phyloP scores from a whole-genome alignment of 2,888 invertebrate genomes.

The Chalcosyrphus nemorum region DNA sequence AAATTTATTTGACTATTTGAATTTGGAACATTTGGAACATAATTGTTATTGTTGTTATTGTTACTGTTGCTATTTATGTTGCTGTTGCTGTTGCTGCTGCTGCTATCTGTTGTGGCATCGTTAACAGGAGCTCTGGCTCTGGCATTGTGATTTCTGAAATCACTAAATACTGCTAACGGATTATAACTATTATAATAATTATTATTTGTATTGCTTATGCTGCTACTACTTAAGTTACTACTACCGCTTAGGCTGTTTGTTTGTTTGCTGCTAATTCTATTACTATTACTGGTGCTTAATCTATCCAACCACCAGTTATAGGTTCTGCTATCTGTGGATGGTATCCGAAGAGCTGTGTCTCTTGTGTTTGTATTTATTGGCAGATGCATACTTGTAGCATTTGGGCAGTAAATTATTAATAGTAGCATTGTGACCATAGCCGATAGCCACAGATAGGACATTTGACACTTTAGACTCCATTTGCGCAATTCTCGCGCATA shows the following conservation, averaged over 20 bases:
- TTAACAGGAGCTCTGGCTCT: constrained; percentile 70
- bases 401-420: constrained; percentile 79
- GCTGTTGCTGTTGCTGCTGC: constrained; percentile 52
- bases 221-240: constrained; percentile 74
- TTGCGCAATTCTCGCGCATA: constrained; percentile 83
- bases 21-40: constrained; percentile 81
- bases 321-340: constrained; percentile 62
- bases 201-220: constrained; percentile 66
- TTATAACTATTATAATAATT: constrained; percentile 65
- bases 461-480: constrained; percentile 83
- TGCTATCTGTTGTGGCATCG: constrained; percentile 55
- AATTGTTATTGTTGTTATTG: constrained; percentile 53
- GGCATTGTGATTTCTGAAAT: constrained; percentile 72
- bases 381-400: constrained; percentile 77
- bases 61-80: constrained; percentile 57
- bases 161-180: constrained; percentile 72
- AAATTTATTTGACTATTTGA: constrained; percentile 80
- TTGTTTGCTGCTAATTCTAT: constrained; percentile 52
- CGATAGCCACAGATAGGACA: constrained; percentile 81
- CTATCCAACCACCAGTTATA: constrained; percentile 66
- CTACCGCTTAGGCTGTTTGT: constrained; percentile 74
- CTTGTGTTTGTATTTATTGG: constrained; percentile 73
- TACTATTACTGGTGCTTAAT: constrained; percentile 53
- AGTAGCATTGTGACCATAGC: constrained; percentile 81
- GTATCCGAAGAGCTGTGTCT: constrained; percentile 56